Evolutionary conservation across 2,113 vertebrate species (phyloP), one percentile per base, ranked within the genome.

Genomic region (Actenoides lindsayi): DNA sequence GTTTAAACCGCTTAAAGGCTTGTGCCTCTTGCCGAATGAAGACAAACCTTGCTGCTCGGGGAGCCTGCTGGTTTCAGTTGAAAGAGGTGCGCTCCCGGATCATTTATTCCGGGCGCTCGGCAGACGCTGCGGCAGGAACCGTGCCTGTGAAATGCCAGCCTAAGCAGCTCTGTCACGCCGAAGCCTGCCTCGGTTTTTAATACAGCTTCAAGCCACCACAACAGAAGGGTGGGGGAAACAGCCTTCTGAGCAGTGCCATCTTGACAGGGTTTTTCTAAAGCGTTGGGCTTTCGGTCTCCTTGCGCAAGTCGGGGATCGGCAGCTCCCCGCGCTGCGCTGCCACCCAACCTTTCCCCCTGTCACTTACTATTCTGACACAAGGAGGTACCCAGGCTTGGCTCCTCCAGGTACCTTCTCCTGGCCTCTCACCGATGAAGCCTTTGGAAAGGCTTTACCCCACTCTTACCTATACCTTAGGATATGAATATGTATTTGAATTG

Each of bases 161-260:
- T 44, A 60, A 64, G 39, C 31, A 1, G 77, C 82, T 93, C 68
- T 39, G 51, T 6, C 87, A 64, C 39, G 80, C 39, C 15, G 50
- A 90, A 82, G 51, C 31, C 44, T 87, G 62, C 60, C 80, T 86
- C 1, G 57, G 64, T 69, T 75, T 35, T 83, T 56, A 63, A 74
- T 41, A 37, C 78, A 80, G 41, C 64, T 33, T 51, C 4, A 54
- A 68, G 4, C 31, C 77, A 44, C 46, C 62, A 62, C 73, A 62
- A 20, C 48, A 70, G 68, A 83, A 95, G 65, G 78, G 4, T 94
- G 41, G 93, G 71, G 28, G 78, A 59, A 91, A 41, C 35, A 77
- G 83, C 69, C 76, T 69, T 46, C 51, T 37, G 53, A 73, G 50
- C 51, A 65, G 78, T 39, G 62, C 53, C 35, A 60, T 64, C 91